Evolutionary conservation across 2,113 vertebrate genomes (phyloP).

Genomic region (Zosterops japonicus): DNA sequence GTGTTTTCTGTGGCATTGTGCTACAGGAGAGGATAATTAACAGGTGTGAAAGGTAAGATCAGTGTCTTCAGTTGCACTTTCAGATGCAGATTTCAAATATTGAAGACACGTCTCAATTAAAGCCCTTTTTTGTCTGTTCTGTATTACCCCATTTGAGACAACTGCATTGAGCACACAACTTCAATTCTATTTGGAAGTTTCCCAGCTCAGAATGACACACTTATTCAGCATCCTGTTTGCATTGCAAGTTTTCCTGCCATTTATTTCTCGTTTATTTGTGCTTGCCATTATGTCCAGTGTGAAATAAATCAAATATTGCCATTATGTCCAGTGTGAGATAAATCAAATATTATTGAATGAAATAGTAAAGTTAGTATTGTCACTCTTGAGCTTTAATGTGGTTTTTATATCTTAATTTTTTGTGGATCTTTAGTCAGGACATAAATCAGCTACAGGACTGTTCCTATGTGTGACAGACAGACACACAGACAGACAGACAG

Average conservation of each 20-base stretch:
- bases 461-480: not conserved
- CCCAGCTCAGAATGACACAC: not conserved
- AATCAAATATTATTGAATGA: not conserved
- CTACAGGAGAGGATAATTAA: not conserved
- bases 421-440: not conserved
- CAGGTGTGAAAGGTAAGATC: not conserved
- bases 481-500: not conserved
- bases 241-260: not conserved
- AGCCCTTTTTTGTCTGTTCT: not conserved
- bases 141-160: not conserved
- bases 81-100: not conserved
- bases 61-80: not conserved
- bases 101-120: not conserved
- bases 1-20: not conserved
- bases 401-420: not conserved
- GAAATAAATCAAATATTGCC: not conserved
- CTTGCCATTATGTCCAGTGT: not conserved
- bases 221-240: not conserved
- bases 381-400: not conserved
- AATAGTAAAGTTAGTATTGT: not conserved
- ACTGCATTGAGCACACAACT: not conserved
- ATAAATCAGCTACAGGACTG: not conserved
- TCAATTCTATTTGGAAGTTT: not conserved
- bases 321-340: not conserved
- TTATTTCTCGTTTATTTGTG: not conserved